Conservation (phyloP, 2,113 vertebrate genomes). For the Ammospiza nelsoni region DNA sequence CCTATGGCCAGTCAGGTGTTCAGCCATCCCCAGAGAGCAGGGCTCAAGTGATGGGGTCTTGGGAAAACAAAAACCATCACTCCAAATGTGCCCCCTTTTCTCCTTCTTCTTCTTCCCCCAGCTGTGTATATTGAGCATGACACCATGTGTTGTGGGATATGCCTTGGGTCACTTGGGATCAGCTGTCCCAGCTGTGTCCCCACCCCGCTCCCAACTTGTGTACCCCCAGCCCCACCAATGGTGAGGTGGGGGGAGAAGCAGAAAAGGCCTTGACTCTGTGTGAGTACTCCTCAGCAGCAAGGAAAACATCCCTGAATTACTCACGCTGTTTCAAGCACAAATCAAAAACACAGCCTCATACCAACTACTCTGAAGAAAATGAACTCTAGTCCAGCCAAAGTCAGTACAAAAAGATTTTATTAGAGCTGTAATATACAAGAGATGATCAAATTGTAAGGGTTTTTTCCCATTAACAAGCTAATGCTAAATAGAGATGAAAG, state of each 20-base stretch:
- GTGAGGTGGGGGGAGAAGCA: background rate
- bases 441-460: background rate
- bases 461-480: background rate
- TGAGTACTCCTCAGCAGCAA: background rate
- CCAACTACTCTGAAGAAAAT: background rate
- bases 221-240: background rate
- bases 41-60: background rate
- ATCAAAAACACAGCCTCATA: background rate
- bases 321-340: background rate
- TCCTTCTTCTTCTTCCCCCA: background rate
- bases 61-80: background rate
- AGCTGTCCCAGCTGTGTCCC: background rate
- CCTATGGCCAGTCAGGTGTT: background rate
- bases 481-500: background rate
- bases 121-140: background rate
- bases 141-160: accelerated
- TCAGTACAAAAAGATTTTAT: background rate
- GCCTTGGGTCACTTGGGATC: background rate
- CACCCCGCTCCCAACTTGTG: background rate
- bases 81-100: background rate
- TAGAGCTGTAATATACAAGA: background rate
- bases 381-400: background rate
- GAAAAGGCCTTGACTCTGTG: background rate
- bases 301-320: background rate
- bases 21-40: background rate